These are phyloP conservation scores for Branchinecta lynchi DNA, from an alignment of 1,140 invertebrate species.

Conservation along the genomic window DNA sequence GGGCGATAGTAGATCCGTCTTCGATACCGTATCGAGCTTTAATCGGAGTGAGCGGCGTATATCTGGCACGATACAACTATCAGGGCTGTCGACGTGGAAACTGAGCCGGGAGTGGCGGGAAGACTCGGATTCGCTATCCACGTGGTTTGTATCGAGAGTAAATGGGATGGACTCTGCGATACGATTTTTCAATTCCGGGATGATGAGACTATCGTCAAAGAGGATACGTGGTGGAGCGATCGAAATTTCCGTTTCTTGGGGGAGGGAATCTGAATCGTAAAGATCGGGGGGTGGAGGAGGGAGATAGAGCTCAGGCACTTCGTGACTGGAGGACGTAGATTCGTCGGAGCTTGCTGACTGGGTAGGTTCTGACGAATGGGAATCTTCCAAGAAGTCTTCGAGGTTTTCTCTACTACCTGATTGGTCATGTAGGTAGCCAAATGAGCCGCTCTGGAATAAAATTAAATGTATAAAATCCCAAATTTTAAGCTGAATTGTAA, in stretches of 20 bases:
- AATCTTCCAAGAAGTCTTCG: slow-evolving; percentile 7
- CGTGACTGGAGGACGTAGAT: background rate
- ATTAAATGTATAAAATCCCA: background rate
- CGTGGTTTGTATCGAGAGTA: background rate
- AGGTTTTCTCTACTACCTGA: slow-evolving; percentile 6
- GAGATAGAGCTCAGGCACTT: background rate
- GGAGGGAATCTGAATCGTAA: background rate
- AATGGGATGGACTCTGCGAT: background rate
- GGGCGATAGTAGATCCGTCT: background rate
- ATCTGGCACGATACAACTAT: slow-evolving; percentile 7
- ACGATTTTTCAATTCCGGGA: background rate
- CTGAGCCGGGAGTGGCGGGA: background rate
- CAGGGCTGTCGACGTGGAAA: background rate
- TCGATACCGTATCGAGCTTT: background rate
- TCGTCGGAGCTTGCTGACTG: background rate
- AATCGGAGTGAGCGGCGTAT: background rate
- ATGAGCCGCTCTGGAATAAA: background rate
- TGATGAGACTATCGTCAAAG: background rate
- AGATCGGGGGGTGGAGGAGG: background rate
- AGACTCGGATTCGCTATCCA: background rate
- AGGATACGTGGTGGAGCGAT: background rate
- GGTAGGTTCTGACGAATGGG: background rate
- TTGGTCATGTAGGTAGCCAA: background rate
- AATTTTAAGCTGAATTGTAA: no score
- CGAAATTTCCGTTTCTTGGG: background rate